phyloP scores from a whole-genome alignment of 1,140 invertebrate species.

The Trachelipus rathkii region DNA sequence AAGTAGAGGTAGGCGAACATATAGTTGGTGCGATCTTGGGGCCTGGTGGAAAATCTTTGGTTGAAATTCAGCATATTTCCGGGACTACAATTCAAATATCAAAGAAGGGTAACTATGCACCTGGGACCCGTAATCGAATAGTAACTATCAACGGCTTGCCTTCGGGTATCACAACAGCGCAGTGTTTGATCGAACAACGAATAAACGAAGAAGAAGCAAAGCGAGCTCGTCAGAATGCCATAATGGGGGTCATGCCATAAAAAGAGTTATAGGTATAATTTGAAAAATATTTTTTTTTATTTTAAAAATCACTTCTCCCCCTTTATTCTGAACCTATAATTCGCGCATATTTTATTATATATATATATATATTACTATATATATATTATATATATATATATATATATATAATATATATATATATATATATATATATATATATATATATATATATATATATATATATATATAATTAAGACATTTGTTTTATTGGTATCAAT shows the following conservation, averaged over 20 bases:
- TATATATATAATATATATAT: too few species aligned
- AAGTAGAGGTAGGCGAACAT: constrained; percentile 77
- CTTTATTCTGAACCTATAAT: too few species aligned
- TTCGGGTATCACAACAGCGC: constrained; percentile 80
- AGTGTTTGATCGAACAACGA: constrained; percentile 91
- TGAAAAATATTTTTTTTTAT: too few species aligned
- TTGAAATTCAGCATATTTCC: constrained; percentile 93
- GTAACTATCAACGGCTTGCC: constrained; percentile 88
- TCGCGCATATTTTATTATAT: too few species aligned
- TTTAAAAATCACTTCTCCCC: too few species aligned
- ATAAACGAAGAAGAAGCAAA: constrained; percentile 92
- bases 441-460: too few species aligned
- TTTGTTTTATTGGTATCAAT: too few species aligned
- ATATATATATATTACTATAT: too few species aligned
- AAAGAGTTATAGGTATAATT: neutral
- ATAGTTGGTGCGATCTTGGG: constrained; percentile 95
- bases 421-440: too few species aligned
- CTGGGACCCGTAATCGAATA: constrained; percentile 92
- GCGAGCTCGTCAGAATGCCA: constrained; percentile 79
- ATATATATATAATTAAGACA: too few species aligned
- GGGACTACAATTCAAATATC: constrained; percentile 97
- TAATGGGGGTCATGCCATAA: constrained; percentile 49
- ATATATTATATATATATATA: too few species aligned
- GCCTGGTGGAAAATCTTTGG: constrained; percentile 88
- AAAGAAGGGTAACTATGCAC: constrained; percentile 95